Conservation (phyloP, 2,797 vertebrate genomes). For the Semaprochilodus insignis region DNA sequence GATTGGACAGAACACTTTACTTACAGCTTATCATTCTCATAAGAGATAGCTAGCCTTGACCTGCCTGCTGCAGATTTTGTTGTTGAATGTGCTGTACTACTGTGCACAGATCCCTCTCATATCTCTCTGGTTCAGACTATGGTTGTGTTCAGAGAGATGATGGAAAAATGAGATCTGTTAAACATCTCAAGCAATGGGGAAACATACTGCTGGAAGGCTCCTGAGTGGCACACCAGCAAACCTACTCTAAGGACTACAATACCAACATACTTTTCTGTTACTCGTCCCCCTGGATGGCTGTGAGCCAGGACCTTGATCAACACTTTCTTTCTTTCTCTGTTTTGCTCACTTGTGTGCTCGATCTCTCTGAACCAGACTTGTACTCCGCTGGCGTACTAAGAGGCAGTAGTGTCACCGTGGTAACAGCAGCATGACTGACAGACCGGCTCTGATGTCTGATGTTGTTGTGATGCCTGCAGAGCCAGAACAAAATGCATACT, state of each 20-base stretch:
- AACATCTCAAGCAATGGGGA: neutral
- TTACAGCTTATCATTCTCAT: too few relatives aligned
- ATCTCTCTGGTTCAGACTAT: neutral
- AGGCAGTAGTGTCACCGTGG: conserved; percentile 1
- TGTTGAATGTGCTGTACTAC: too few relatives aligned
- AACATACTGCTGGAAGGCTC: neutral
- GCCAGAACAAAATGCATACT: neutral
- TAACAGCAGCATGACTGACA: neutral
- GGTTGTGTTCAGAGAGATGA: neutral
- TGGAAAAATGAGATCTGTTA: too few relatives aligned
- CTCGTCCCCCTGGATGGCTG: neutral
- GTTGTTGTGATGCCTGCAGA: neutral
- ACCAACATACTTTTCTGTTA: neutral
- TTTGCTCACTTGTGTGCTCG: neutral
- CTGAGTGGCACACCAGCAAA: neutral
- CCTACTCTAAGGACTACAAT: neutral
- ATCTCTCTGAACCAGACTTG: neutral
- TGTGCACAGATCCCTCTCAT: too few relatives aligned
- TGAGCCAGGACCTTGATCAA: neutral
- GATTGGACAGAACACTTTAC: too few relatives aligned
- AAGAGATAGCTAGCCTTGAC: neutral
- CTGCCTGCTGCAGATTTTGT: too few relatives aligned
- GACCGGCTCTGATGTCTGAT: neutral
- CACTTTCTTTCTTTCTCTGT: conserved; percentile 16
- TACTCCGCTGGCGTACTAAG: neutral